Percentiles rank a stretch among this genome's conserved stretches.
Evolutionary conservation across 2,888 invertebrate species (phyloP).

Genomic region (Troides aeacus): DNA sequence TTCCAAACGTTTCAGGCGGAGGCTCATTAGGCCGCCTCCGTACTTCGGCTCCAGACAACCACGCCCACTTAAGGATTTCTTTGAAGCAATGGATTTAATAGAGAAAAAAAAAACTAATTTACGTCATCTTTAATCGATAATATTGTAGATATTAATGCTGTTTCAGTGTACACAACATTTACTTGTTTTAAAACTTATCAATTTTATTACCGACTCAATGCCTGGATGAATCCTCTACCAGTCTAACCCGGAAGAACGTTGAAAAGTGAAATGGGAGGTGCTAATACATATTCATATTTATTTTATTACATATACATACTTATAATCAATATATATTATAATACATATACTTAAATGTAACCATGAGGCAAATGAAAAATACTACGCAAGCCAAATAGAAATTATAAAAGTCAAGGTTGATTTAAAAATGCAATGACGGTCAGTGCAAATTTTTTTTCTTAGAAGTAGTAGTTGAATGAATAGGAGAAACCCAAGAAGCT

Average conservation of each 20-base stretch:
- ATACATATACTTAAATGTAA: too few species aligned
- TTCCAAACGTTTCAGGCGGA: slow-evolving; percentile 38
- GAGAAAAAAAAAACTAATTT: slow-evolving; percentile 27
- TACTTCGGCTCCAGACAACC: slow-evolving; percentile 47
- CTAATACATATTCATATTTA: too few species aligned
- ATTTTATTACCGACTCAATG: too few species aligned
- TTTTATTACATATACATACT: too few species aligned
- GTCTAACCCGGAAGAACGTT: too few species aligned
- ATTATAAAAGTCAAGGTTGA: background rate
- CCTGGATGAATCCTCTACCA: too few species aligned
- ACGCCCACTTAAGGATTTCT: slow-evolving; percentile 46
- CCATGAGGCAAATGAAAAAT: background rate
- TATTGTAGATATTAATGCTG: background rate
- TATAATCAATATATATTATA: too few species aligned
- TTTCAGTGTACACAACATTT: background rate
- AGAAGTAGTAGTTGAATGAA: background rate
- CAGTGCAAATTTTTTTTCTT: background rate
- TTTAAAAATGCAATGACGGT: background rate
- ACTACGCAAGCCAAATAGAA: background rate
- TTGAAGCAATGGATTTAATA: slow-evolving; percentile 36
- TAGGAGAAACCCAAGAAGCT: slow-evolving; percentile 23
- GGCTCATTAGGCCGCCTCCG: slow-evolving; percentile 56
- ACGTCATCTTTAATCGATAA: too few species aligned
- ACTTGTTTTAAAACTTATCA: too few species aligned
- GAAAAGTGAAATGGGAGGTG: too few species aligned